Evolutionary conservation across 2,113 vertebrate genomes (phyloP).

Genomic region (Vanacampus margaritifer): DNA sequence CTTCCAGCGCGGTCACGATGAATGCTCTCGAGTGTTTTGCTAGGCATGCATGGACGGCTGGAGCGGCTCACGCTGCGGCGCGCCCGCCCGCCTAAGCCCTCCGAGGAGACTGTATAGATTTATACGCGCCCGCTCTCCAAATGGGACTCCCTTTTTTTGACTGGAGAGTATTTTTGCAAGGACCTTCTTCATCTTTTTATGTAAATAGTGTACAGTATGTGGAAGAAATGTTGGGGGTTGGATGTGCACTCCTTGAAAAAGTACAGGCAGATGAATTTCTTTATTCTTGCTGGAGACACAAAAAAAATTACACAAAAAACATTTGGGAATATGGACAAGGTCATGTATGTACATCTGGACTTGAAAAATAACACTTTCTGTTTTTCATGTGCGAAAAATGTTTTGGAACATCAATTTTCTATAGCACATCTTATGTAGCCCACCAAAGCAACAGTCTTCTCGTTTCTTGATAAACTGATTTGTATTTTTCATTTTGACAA

Average conservation of each 20-base stretch:
- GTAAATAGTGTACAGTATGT: constrained; percentile 63
- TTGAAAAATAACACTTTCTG: too few relatives aligned
- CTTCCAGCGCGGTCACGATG: constrained; percentile 71
- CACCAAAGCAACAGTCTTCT: too few relatives aligned
- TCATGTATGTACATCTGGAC: too few relatives aligned
- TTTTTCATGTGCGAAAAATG: too few relatives aligned
- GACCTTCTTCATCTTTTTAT: constrained; percentile 67
- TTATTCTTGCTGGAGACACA: too few relatives aligned
- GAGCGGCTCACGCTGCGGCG: constrained; percentile 62
- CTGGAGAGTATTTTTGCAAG: constrained; percentile 72
- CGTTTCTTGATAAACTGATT: too few relatives aligned
- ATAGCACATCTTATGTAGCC: too few relatives aligned
- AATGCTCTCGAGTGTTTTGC: constrained; percentile 70
- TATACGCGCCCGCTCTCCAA: constrained; percentile 53
- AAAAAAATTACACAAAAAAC: too few relatives aligned
- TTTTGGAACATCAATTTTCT: too few relatives aligned
- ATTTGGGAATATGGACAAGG: too few relatives aligned
- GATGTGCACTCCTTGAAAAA: background rate
- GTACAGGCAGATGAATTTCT: background rate
- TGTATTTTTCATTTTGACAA: too few relatives aligned
- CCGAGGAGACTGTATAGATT: constrained; percentile 72
- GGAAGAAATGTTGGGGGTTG: constrained; percentile 16
- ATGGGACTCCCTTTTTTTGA: constrained; percentile 62
- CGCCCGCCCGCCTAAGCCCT: constrained; percentile 59
- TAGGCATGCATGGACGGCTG: constrained; percentile 69